Percentiles rank a stretch among this genome's conserved stretches.
Evolutionary conservation across 2,797 vertebrate genomes (phyloP).

Genomic region (Setipinna tenuifilis): DNA sequence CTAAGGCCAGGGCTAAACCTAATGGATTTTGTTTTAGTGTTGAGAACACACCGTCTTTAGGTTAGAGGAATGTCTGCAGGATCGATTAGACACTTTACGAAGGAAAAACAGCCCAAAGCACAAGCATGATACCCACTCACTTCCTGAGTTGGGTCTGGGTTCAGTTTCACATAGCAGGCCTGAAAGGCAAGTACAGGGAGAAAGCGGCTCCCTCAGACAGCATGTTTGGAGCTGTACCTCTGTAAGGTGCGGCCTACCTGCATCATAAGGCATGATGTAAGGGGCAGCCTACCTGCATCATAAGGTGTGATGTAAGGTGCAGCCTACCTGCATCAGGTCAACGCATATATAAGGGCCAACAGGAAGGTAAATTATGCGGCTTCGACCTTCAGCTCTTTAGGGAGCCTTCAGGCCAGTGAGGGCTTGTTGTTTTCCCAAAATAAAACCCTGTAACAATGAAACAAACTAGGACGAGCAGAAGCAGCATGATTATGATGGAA

Average conservation of each 20-base stretch:
- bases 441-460: not conserved
- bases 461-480: slow-evolving; percentile 14
- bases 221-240: not conserved
- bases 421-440: not conserved
- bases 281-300: not conserved
- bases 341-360: not conserved
- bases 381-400: slow-evolving; percentile 5
- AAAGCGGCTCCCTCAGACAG: not conserved
- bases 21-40: not conserved
- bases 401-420: not conserved
- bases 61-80: not conserved
- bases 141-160: no score
- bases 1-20: not conserved
- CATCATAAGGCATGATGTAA: no score
- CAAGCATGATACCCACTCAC: no score
- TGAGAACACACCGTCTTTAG: not conserved
- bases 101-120: not conserved
- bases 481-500: not conserved
- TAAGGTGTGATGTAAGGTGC: not conserved
- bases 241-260: no score
- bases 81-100: not conserved
- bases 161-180: no score
- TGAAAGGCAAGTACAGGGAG: no score
- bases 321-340: not conserved
- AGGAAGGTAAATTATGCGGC: not conserved